Percentiles rank a stretch among this genome's conserved stretches.
Evolutionary conservation across 2,888 invertebrate species (phyloP).

Genomic region (Sussaba pulchella): DNA sequence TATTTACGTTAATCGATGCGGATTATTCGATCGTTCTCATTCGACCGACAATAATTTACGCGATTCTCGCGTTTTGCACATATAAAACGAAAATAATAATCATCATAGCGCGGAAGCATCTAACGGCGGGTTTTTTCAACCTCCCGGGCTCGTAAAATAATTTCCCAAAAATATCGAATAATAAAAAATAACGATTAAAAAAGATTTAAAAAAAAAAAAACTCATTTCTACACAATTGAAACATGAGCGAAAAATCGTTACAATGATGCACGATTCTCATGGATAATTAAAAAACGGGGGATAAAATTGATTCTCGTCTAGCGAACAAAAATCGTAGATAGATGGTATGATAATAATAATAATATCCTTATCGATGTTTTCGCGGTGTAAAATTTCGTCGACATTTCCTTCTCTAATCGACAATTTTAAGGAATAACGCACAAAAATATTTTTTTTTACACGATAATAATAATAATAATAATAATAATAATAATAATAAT

Average conservation of each 20-base stretch:
- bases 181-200: constrained; percentile 39
- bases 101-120: constrained; percentile 63
- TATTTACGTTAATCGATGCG: constrained; percentile 16
- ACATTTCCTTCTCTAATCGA: constrained; percentile 69
- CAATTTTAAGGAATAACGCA: constrained; percentile 75
- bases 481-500: constrained; percentile 72
- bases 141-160: constrained; percentile 32
- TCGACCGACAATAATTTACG: constrained; percentile 43
- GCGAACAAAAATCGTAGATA: constrained; percentile 54
- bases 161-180: constrained; percentile 41
- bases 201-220: constrained; percentile 69
- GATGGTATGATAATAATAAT: constrained; percentile 54
- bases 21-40: constrained; percentile 21
- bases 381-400: constrained; percentile 77
- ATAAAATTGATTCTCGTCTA: constrained; percentile 56
- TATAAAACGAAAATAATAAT: constrained; percentile 36
- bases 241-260: constrained; percentile 70
- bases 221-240: constrained; percentile 75
- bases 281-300: constrained; percentile 55
- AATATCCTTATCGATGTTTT: constrained; percentile 62
- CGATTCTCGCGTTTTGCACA: constrained; percentile 62
- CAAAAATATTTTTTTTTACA: constrained; percentile 74
- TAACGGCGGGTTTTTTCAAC: constrained; percentile 58
- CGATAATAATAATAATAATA: constrained; percentile 67
- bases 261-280: constrained; percentile 47